Evolutionary conservation across 2,888 invertebrate species (phyloP).

Genomic region (Acronicta psi): DNA sequence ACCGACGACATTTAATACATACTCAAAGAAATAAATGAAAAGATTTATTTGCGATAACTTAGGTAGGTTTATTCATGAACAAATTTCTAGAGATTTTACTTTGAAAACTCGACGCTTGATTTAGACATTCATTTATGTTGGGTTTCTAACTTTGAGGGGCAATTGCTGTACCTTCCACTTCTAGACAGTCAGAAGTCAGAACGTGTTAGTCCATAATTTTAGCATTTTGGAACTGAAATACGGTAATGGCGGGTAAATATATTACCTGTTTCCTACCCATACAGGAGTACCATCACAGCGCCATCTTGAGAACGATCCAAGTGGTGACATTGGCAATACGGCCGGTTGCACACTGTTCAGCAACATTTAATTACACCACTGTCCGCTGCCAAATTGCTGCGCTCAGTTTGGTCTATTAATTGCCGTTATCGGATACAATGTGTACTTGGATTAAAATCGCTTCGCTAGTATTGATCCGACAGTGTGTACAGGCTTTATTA

Average conservation of each 20-base stretch:
- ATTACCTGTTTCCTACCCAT: background rate
- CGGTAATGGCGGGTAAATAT: background rate
- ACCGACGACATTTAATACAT: conserved; percentile 17
- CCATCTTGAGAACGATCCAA: conserved; percentile 10
- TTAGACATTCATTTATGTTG: background rate
- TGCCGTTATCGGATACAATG: conserved; percentile 35
- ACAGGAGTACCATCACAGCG: conserved; percentile 4
- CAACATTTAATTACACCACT: conserved; percentile 46
- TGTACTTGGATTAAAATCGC: conserved; percentile 28
- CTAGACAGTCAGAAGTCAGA: too few species aligned
- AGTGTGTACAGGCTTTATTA: conserved; percentile 22
- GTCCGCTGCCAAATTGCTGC: conserved; percentile 47
- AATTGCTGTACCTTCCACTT: too few species aligned
- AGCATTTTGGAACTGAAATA: background rate
- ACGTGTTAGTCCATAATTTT: too few species aligned
- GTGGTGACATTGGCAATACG: conserved; percentile 28
- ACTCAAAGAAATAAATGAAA: background rate
- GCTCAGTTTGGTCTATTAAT: conserved; percentile 42
- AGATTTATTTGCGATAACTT: background rate
- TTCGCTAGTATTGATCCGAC: conserved; percentile 17
- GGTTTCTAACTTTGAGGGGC: too few species aligned
- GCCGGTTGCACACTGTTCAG: conserved; percentile 32
- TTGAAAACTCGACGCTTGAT: background rate
- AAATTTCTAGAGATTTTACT: background rate
- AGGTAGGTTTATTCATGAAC: background rate